These are phyloP conservation scores for Mythimna impura DNA, from an alignment of 2,888 invertebrate species.

Conservation along the genomic window DNA sequence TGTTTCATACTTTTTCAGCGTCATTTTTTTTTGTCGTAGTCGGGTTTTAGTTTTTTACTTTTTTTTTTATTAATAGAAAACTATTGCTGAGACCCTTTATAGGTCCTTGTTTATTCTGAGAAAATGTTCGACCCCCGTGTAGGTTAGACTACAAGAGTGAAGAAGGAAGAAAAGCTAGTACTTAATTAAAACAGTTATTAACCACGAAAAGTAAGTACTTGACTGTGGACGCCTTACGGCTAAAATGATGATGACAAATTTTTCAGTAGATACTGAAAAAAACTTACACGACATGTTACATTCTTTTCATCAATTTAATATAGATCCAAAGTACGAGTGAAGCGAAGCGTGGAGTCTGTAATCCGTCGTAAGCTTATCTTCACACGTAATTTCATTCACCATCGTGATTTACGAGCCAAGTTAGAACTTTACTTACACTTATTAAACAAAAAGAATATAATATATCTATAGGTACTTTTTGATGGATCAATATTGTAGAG, in stretches of 20 bases:
- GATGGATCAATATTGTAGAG: not conserved
- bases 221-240: too few species aligned
- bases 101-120: too few species aligned
- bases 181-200: too few species aligned
- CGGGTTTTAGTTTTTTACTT: too few species aligned
- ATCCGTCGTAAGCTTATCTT: conserved; percentile 32
- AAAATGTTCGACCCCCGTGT: too few species aligned
- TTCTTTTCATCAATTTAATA: conserved; percentile 24
- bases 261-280: not conserved
- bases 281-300: not conserved
- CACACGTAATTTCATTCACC: conserved; percentile 40
- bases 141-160: too few species aligned
- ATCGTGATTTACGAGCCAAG: conserved; percentile 36
- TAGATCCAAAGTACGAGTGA: not conserved
- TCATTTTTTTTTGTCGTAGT: too few species aligned
- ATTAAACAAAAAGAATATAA: conserved; percentile 28
- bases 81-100: too few species aligned
- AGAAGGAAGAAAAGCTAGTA: too few species aligned
- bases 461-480: not conserved
- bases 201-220: too few species aligned
- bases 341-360: conserved; percentile 24
- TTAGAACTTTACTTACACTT: conserved; percentile 24
- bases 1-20: too few species aligned
- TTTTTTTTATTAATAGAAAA: too few species aligned
- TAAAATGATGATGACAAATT: not conserved